These are phyloP conservation scores for Caenorhabditis sinica DNA, from an alignment of 2,888 invertebrate genomes.

Conservation along the genomic window DNA sequence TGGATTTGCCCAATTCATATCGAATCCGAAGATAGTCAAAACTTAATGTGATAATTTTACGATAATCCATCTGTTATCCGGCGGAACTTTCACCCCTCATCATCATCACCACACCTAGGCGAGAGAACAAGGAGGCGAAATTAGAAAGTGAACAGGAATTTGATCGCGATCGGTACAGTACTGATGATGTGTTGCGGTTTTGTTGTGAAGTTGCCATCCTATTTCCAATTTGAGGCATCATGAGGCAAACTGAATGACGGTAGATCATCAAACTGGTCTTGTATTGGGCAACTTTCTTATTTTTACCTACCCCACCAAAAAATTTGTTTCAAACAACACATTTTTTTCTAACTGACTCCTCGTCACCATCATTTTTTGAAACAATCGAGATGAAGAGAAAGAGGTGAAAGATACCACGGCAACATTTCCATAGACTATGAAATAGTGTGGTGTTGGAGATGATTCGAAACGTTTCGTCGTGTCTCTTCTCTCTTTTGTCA, in stretches of 20 bases:
- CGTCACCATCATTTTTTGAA: neutral
- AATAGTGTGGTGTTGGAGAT: constrained; percentile 43
- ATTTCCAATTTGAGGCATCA: constrained; percentile 10
- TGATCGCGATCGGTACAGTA: constrained; percentile 32
- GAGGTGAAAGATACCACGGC: constrained; percentile 9
- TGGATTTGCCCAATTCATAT: neutral
- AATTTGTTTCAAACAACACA: constrained; percentile 26
- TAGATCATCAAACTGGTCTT: constrained; percentile 42
- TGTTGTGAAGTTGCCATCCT: constrained; percentile 12
- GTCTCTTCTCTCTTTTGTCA: constrained; percentile 51
- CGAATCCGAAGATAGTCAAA: neutral
- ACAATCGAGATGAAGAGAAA: constrained; percentile 11
- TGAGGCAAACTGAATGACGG: constrained; percentile 23
- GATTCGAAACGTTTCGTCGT: constrained; percentile 50
- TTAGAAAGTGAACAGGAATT: constrained; percentile 35
- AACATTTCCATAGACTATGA: constrained; percentile 47
- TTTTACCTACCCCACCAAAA: neutral
- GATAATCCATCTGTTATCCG: constrained; percentile 15
- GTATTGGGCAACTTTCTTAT: neutral
- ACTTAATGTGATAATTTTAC: constrained; percentile 18
- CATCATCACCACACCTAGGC: constrained; percentile 29
- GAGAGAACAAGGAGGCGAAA: neutral
- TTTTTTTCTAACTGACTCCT: constrained; percentile 10
- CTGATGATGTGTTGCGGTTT: constrained; percentile 33
- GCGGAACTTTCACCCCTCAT: constrained; percentile 29